Conservation (phyloP, 2,113 vertebrate genomes). For the Psittacus erithacus region DNA sequence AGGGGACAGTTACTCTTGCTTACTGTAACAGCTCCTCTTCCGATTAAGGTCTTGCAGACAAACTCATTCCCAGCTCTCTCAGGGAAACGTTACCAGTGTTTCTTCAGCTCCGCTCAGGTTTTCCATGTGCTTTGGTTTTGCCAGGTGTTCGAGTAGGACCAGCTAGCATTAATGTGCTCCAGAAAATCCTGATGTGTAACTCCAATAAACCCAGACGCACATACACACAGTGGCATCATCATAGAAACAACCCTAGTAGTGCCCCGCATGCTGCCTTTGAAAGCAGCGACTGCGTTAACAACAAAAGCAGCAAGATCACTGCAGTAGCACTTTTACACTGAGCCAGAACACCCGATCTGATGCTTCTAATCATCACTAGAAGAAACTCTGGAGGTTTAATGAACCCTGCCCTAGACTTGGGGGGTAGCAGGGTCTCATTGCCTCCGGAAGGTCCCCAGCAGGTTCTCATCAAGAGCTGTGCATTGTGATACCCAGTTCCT, state of each 20-base stretch:
- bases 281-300: neutral
- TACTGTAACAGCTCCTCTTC: neutral
- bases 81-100: neutral
- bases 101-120: neutral
- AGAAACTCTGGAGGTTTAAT: neutral
- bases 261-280: neutral
- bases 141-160: neutral
- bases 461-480: neutral
- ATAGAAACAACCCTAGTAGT: neutral
- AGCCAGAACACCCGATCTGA: neutral
- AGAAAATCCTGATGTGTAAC: neutral
- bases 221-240: neutral
- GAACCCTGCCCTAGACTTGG: neutral
- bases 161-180: neutral
- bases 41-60: neutral
- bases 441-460: neutral
- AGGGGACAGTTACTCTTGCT: neutral
- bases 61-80: neutral
- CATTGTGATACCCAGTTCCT: fast-evolving
- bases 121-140: neutral
- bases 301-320: neutral
- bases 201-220: neutral
- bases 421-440: neutral
- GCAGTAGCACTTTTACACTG: neutral
- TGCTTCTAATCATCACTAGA: neutral